Conservation (phyloP, 2,797 vertebrate genomes). For the Cichlasoma orientale region DNA sequence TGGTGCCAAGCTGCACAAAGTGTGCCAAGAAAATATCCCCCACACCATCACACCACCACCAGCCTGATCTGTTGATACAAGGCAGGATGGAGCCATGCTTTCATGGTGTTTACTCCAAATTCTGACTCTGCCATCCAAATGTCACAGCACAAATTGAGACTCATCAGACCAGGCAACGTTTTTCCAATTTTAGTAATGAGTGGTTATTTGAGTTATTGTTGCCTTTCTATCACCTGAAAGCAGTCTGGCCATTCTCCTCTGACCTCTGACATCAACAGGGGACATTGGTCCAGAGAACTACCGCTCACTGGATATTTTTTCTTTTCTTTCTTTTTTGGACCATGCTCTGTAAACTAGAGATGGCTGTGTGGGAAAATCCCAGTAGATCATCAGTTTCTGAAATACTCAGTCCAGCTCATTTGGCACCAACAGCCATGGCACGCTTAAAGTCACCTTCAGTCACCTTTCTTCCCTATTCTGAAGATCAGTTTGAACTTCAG, state of each 20-base stretch:
- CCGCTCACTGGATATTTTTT: neutral
- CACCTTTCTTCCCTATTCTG: neutral
- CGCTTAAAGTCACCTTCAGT: neutral
- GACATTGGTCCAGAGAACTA: neutral
- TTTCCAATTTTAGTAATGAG: neutral
- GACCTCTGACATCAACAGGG: neutral
- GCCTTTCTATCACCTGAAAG: neutral
- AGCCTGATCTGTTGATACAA: neutral
- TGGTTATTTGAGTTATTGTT: neutral
- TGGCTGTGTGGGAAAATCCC: neutral
- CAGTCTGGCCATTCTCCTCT: neutral
- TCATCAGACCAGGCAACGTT: neutral
- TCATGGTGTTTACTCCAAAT: neutral
- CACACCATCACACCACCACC: neutral
- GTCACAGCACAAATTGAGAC: neutral
- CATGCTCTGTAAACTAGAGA: neutral
- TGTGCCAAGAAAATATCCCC: neutral
- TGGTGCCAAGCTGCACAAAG: too few species aligned
- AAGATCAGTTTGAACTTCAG: neutral
- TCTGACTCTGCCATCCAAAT: neutral
- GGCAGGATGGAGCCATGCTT: rapidly evolving
- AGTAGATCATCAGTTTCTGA: neutral
- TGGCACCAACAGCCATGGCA: neutral
- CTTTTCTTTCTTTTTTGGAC: neutral
- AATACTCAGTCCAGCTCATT: neutral